A percentile compares a stretch with the other conserved stretches of the same genome.
Conservation (phyloP, 2,113 vertebrate genomes). For the Plestiodon gilberti region DNA sequence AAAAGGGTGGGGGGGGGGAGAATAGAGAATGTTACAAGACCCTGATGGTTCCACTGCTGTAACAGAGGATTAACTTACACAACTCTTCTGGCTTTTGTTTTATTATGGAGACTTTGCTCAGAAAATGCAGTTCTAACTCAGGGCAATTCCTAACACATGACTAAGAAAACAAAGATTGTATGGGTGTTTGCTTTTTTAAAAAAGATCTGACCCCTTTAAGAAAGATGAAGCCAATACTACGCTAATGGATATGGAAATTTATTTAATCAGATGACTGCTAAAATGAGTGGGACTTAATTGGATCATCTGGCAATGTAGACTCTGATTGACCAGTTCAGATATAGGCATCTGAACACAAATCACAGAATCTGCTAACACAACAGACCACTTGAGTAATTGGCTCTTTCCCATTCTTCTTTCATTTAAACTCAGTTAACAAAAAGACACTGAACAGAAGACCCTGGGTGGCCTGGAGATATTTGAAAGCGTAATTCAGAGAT, state of each 20-base stretch:
- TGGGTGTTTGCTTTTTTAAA: background rate
- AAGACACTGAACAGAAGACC: background rate
- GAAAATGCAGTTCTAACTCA: slow-evolving; percentile 8
- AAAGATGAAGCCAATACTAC: slow-evolving; percentile 16
- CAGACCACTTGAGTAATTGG: background rate
- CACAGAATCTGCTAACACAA: background rate
- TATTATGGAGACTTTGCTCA: slow-evolving; percentile 38
- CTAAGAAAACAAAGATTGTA: slow-evolving; percentile 34
- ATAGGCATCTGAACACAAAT: slow-evolving; percentile 33
- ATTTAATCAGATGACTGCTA: slow-evolving; percentile 53
- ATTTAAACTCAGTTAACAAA: background rate
- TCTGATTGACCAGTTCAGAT: background rate
- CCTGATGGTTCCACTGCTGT: slow-evolving; percentile 25
- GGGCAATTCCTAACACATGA: slow-evolving; percentile 33
- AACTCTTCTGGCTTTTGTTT: slow-evolving; percentile 61
- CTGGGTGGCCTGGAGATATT: background rate
- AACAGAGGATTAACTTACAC: slow-evolving; percentile 53
- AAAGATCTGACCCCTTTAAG: slow-evolving; percentile 37
- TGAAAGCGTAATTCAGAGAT: background rate
- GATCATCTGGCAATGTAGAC: background rate
- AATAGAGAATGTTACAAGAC: slow-evolving; percentile 49
- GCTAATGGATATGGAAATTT: slow-evolving; percentile 46
- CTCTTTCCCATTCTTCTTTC: fast-evolving
- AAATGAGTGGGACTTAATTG: slow-evolving; percentile 49
- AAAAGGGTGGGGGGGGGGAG: background rate